Evolutionary conservation across 1,140 invertebrate genomes (phyloP).

Genomic region (Trichomalopsis sarcophagae): DNA sequence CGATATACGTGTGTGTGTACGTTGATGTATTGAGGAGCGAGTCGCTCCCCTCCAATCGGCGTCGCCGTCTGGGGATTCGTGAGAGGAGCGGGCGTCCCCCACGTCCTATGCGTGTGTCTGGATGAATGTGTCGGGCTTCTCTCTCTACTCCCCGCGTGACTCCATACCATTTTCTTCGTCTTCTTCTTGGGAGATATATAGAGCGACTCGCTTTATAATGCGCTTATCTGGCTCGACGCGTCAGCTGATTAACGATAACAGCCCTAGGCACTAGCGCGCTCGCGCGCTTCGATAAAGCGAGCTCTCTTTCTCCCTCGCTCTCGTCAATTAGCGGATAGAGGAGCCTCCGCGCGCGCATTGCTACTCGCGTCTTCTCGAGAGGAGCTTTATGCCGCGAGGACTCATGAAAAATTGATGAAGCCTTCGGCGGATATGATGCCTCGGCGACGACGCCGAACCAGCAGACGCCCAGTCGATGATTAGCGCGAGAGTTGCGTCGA

Average conservation of each 20-base stretch:
- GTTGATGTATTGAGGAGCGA: not conserved
- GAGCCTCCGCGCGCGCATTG: not conserved
- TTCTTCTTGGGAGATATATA: constrained; percentile 36
- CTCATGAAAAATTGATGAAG: constrained; percentile 52
- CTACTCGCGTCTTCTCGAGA: constrained; percentile 14
- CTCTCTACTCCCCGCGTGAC: constrained; percentile 32
- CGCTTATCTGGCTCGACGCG: constrained; percentile 41
- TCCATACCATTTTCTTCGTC: constrained; percentile 31
- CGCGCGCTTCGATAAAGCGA: constrained; percentile 33
- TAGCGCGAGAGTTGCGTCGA: constrained; percentile 4
- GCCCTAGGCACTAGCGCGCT: constrained; percentile 13
- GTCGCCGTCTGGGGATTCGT: constrained; percentile 44
- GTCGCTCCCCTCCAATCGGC: constrained; percentile 53
- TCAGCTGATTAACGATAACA: constrained; percentile 53
- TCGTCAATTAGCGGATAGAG: constrained; percentile 49
- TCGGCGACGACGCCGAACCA: not conserved
- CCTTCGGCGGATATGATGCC: constrained; percentile 37
- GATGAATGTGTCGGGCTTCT: not conserved
- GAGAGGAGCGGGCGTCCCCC: constrained; percentile 39
- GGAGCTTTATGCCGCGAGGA: constrained; percentile 18
- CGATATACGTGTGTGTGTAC: constrained; percentile 45
- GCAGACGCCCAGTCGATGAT: constrained; percentile 31
- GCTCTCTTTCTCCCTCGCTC: constrained; percentile 3
- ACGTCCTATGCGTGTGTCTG: not conserved
- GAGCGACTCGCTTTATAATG: constrained; percentile 44